Conservation (phyloP, 1,140 invertebrate genomes). For the Drosophila baimaii region DNA sequence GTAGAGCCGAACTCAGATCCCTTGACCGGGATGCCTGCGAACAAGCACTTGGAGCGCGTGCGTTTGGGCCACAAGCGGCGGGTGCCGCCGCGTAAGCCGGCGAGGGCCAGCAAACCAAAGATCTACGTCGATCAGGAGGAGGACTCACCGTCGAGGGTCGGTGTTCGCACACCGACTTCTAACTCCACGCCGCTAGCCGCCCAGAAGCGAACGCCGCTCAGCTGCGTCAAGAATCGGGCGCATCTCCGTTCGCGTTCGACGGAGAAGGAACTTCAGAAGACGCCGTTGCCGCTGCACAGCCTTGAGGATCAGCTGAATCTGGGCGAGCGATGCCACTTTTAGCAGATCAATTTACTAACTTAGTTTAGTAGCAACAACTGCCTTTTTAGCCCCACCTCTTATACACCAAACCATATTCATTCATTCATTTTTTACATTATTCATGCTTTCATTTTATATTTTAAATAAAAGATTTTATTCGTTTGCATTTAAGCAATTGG, state of each 20-base stretch:
- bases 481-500: slow-evolving; percentile 1
- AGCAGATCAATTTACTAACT: slow-evolving; percentile 51
- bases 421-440: slow-evolving; percentile 12
- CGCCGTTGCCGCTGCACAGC: slow-evolving; percentile 40
- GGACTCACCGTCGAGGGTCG: neutral
- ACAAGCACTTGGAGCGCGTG: slow-evolving; percentile 79
- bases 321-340: slow-evolving; percentile 34
- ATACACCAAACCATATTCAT: slow-evolving; percentile 16
- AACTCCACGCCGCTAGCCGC: slow-evolving; percentile 29
- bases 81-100: slow-evolving; percentile 60
- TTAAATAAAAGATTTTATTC: slow-evolving; percentile 41
- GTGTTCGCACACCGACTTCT: slow-evolving; percentile 13
- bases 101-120: slow-evolving; percentile 56
- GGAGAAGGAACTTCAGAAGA: slow-evolving; percentile 62
- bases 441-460: slow-evolving; percentile 15
- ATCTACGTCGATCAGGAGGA: slow-evolving; percentile 71
- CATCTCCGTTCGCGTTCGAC: slow-evolving; percentile 67
- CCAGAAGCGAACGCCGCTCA: slow-evolving; percentile 67
- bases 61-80: slow-evolving; percentile 65
- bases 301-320: slow-evolving; percentile 68
- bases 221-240: slow-evolving; percentile 69
- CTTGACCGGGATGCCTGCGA: slow-evolving; percentile 29
- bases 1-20: slow-evolving; percentile 32
- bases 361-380: slow-evolving; percentile 47
- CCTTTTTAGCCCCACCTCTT: slow-evolving; percentile 37